Evolutionary conservation across 2,113 vertebrate species (phyloP), one percentile per base, ranked within the genome.

Genomic region (Pelvicachromis taeniatus): DNA sequence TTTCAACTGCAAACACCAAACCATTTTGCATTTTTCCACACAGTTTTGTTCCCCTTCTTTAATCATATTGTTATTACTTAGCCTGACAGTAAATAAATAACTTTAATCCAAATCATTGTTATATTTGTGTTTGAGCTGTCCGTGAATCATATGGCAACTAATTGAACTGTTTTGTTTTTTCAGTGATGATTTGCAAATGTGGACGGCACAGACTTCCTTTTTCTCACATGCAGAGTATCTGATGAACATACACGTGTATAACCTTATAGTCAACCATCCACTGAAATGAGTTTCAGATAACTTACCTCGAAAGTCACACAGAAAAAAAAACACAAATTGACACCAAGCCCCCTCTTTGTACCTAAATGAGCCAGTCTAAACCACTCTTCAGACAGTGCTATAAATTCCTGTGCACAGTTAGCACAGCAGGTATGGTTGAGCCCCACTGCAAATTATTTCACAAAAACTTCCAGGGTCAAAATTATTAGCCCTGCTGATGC

Each of bases 201-300:
- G 42, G 23, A 29, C 2, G 16, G 42, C 42, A 73, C 14, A 23
- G 2, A 73, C 29, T 26, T 77, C 21, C 45, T 33, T 58, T 40
- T 52, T 50, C 54, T 59, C 31, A 13, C 42, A 56, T 45, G 31
- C 31, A 59, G 14, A 73, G 56, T 52, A 8, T 86, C 56, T 73
- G 52, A 87, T 86, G 52, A 84, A 84, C 21, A 50, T 77, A 65
- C 42, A 12, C 77, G 63, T 70, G 29, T 45, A 85, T 80, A 23
- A 90, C 56, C 79, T 86, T 87, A 58, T 2, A 56, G 77, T 52
- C 77, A 84, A 81, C 53, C 33, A 65, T 65, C 50, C 35, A 75
- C 59, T 78, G 38, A 65, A 87, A 83, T 61, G 16, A 50, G 58
- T 85, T 26, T n/a, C 33, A 77, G 81, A 90, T 73, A 86, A 80